Evolutionary conservation across 2,113 vertebrate genomes (phyloP).

Genomic region (Ictalurus punctatus): DNA sequence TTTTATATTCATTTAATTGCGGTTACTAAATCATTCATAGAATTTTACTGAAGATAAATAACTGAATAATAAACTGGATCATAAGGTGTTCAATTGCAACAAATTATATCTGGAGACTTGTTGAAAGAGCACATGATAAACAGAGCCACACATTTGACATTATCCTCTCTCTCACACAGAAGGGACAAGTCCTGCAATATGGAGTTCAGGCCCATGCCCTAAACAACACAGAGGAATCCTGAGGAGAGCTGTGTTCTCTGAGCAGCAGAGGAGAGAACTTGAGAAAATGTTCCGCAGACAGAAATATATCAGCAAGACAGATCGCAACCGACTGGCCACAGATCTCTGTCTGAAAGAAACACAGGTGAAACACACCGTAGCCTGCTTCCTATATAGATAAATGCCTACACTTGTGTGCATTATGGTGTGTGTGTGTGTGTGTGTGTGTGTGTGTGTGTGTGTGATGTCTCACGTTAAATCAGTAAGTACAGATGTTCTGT

Average conservation of each 20-base stretch:
- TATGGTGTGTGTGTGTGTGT: not conserved
- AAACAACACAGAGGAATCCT: conserved; percentile 88
- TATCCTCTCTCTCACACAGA: conserved; percentile 65
- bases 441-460: not conserved
- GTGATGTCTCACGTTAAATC: not conserved
- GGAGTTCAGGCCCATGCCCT: conserved; percentile 79
- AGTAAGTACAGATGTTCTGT: not conserved
- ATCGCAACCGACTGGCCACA: conserved; percentile 88
- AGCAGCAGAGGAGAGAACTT: conserved; percentile 92
- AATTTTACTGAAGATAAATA: not conserved
- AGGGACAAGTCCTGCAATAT: conserved; percentile 77
- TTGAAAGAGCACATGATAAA: not conserved
- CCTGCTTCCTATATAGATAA: not conserved
- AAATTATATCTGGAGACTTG: not conserved
- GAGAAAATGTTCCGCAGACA: conserved; percentile 95
- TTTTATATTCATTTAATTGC: not conserved
- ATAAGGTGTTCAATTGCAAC: not conserved
- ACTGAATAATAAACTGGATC: not conserved
- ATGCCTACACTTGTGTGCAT: not conserved
- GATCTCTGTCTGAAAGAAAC: conserved; percentile 91
- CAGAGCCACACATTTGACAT: not conserved
- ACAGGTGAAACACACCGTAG: conserved; percentile 77
- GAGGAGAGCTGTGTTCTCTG: conserved; percentile 93
- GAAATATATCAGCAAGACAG: conserved; percentile 97
- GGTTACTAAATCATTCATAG: not conserved